Conservation (phyloP, 2,888 invertebrate species). For the Crepidodera aurea region DNA sequence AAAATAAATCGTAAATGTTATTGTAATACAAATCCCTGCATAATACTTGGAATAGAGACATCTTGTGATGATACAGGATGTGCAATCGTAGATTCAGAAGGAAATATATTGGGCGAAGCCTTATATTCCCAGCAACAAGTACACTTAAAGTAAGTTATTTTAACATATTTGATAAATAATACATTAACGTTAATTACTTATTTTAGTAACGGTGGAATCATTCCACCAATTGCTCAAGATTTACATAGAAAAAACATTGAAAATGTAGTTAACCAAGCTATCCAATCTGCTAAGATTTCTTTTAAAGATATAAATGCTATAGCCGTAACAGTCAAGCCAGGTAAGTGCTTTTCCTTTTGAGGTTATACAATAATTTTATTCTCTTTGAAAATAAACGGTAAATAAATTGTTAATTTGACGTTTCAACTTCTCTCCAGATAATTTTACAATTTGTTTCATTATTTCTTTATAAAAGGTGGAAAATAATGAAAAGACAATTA, state of each 20-base stretch:
- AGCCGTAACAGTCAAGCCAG: constrained; percentile 91
- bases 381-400: too few species aligned
- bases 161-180: constrained; percentile 8
- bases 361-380: too few species aligned
- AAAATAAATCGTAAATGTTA: background rate
- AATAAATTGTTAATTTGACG: too few species aligned
- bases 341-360: constrained; percentile 57
- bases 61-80: constrained; percentile 98
- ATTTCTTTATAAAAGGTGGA: too few species aligned
- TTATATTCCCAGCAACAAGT: constrained; percentile 80
- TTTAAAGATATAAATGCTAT: constrained; percentile 81
- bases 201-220: constrained; percentile 83
- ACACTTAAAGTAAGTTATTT: constrained; percentile 72
- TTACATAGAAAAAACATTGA: constrained; percentile 84
- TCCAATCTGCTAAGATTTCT: constrained; percentile 68
- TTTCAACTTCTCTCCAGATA: too few species aligned
- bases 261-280: constrained; percentile 72
- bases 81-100: constrained; percentile 79
- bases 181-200: constrained; percentile 21
- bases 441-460: too few species aligned
- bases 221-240: constrained; percentile 85
- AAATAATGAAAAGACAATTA: too few species aligned
- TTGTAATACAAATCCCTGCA: constrained; percentile 25
- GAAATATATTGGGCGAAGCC: constrained; percentile 80
- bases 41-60: constrained; percentile 92